Evolutionary conservation across 2,797 vertebrate species (phyloP), one percentile per base, ranked within the genome.

Genomic region (Craterocephalus amniculus): DNA sequence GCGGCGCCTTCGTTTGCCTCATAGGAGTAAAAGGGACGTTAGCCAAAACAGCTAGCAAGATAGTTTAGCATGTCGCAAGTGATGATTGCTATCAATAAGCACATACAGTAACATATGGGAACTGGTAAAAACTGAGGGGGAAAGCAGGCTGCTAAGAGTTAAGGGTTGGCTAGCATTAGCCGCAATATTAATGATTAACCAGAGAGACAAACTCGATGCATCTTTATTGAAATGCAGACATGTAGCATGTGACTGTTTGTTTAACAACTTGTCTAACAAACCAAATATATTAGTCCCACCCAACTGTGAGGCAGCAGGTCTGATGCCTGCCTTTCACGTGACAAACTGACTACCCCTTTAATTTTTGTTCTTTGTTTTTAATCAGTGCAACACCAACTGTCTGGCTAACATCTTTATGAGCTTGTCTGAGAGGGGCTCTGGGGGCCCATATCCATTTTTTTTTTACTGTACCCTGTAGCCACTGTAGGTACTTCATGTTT

Each of bases 1-100:
- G 67, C 51, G 45, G 63, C 74, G 52, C 62, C 70, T 82, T 65
- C 54, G 54, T 55, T 55, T 14, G 70, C 61, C 63, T 57, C 75
- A 70, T 27, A 4, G 63, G 32, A 83, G 60, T 72, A 51, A 75
- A 80, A 4, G 69, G 72, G 70, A 81, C 71, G 58, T 64, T 85
- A 93, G 93, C 79, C 73, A 68, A 35, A 18, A 56, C 27, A 80
- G 85, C 84, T 88, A 89, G 66, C 84, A 13, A 73, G 45, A 61
- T 49, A 66, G 57, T 72, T 74, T 83, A 85, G 83, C 84, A 74
- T 51, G 75, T 70, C 34, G 62, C 48, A 22, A 69, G 65, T 54
- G 63, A 58, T 67, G 48, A 49, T 66, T 18, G 48, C 58, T 58
- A 29, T 56, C 10, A 51, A 55, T 4, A 55, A 61, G 58, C 29